Evolutionary conservation across 1,140 invertebrate genomes (phyloP).

Genomic region (Leptonema lineaticorne): DNA sequence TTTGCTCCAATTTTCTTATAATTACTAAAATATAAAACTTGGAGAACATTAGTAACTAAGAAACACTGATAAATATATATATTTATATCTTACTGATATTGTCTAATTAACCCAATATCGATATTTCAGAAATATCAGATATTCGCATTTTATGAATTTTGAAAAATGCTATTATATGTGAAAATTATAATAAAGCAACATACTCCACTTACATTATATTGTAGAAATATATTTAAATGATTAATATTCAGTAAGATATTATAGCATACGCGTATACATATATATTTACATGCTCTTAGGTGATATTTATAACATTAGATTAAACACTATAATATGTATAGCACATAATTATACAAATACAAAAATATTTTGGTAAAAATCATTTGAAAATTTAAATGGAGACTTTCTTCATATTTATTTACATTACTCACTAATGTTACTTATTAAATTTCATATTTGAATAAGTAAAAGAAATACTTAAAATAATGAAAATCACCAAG

Average conservation of each 20-base stretch:
- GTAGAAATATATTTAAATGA: neutral
- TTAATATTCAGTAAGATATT: neutral
- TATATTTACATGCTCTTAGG: neutral
- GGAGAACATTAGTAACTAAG: no score
- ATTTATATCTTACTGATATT: no score
- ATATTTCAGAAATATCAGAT: neutral
- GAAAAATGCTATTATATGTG: neutral
- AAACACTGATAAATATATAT: no score
- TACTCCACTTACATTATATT: neutral
- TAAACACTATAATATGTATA: constrained; percentile 9
- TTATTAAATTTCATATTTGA: neutral
- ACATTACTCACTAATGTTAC: no score
- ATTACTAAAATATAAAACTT: no score
- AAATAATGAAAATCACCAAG: neutral
- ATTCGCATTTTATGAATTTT: neutral
- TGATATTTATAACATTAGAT: neutral
- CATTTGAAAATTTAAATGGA: neutral
- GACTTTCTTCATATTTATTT: neutral
- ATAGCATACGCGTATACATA: neutral
- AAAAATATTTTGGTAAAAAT: constrained; percentile 5
- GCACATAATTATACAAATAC: constrained; percentile 5
- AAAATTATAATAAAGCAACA: neutral
- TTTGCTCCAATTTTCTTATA: no score
- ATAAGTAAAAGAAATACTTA: neutral
- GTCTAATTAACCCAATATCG: no score